These are phyloP conservation scores for Leptinotarsa tumamoca DNA, from an alignment of 2,888 invertebrate genomes.

Conservation along the genomic window DNA sequence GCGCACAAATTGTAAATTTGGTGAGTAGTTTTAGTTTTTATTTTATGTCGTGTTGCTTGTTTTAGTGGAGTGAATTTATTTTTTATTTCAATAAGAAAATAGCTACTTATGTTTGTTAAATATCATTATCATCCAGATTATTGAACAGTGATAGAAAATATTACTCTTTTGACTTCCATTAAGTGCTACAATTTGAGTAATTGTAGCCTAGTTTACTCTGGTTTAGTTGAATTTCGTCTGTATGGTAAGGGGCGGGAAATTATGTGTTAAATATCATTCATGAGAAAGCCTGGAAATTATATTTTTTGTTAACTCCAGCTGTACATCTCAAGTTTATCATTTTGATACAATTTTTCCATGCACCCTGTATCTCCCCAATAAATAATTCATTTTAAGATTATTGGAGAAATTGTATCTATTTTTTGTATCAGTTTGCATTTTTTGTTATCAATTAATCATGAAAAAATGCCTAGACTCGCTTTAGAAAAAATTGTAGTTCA, in stretches of 20 bases:
- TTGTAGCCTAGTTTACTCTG: not conserved
- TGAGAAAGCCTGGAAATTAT: not conserved
- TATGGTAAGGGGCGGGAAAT: no score
- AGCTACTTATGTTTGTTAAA: not conserved
- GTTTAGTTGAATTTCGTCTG: no score
- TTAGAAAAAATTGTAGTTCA: no score
- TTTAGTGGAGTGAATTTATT: slow-evolving; percentile 3
- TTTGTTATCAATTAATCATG: not conserved
- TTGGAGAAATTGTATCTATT: slow-evolving; percentile 11
- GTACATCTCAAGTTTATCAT: slow-evolving; percentile 1
- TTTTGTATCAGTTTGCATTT: not conserved
- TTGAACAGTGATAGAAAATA: no score
- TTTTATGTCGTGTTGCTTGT: slow-evolving; percentile 15
- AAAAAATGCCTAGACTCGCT: not conserved
- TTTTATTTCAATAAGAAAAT: not conserved
- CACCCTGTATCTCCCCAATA: slow-evolving; percentile 15
- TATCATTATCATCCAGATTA: no score
- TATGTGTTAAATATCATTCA: not conserved
- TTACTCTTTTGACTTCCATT: no score
- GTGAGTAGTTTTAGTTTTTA: slow-evolving; percentile 51
- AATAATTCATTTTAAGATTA: not conserved
- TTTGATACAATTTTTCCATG: slow-evolving; percentile 14
- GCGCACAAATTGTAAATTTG: slow-evolving; percentile 58
- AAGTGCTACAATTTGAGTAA: not conserved
- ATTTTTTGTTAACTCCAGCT: not conserved